Base-by-base conservation (phyloP, 2,797 vertebrate genomes). In the Percopsis omiscomaycus region DNA sequence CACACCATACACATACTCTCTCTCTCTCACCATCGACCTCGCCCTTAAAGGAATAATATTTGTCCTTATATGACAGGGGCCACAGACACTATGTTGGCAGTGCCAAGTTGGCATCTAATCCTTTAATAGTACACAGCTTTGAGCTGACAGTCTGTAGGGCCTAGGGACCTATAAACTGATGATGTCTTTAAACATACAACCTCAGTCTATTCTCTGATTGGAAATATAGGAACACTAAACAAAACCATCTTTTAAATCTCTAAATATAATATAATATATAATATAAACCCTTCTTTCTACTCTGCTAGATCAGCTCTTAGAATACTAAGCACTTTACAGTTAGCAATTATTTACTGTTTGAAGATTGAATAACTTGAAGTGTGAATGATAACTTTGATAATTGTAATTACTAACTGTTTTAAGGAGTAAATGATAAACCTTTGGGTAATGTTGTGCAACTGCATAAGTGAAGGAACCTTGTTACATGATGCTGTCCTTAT, bases 1-100 rank as follows among this genome's bases (percentile, higher is more conserved):
- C 57, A 54, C 66, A 61, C 46, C 22, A 45, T 54, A 64, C 55
- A 69, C n/a, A 32, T 12, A 50, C 44, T 61, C 61, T 59, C 51
- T 64, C 32, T 58, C 44, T 48, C 56, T 61, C 27, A 37, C 30
- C 50, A n/a, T 13, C 42, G 32, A 30, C 45, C n/a, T 54, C 5
- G 2, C 15, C 10, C 52, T 28, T 4, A 11, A 30, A 11, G n/a
- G 16, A 58, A 14, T 15, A 15, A 29, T 54, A 37, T 63, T 48
- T 53, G 22, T 16, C 60, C 50, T 45, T 54, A 52, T 53, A 27
- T 27, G 32, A 28, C 12, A 54, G 3, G 12, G 13, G 16, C 30
- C 27, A 29, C 16, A 5, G n/a, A 5, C 11, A 5, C 5, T 11
- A 8, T 45, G 27, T 44, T 51, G 47, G 37, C 59, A 22, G n/a